Evolutionary conservation across 1,140 invertebrate genomes (phyloP), one percentile per base, ranked within the genome.

Genomic region (Ooceraea biroi): DNA sequence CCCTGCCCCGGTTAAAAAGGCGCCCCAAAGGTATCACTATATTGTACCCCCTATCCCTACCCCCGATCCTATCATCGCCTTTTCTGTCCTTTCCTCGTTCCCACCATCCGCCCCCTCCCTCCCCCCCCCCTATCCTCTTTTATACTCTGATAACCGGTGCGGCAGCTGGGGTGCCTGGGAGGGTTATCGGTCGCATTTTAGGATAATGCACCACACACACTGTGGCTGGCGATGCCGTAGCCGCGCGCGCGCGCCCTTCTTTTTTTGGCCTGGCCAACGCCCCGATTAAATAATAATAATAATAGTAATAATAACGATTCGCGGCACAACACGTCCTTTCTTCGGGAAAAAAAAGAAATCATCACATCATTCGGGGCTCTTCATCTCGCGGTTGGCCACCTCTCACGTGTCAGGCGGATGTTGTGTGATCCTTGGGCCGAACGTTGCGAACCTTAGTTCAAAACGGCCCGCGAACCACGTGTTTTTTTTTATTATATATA

Each of bases 401-500:
- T 57, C 50, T 69, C 76, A 80, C 91, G 91, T 93, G 91, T 92
- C 90, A 92, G 87, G 91, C 89, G 91, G 88, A 92, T 91, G 91
- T 94, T 94, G 94, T 93, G 94, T 94, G 91, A 90, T 92, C 92
- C 90, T 90, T 90, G 92, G 92, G 91, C 87, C 89, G 89, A 87
- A 89, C 88, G 87, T 80, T 69, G 60, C 60, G 73, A 80, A 92
- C 90, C 87, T 91, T 91, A 90, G 90, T 87, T 90, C 73, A 36
- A 91, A 68, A 22, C 90, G 91, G 85, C 91, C 91, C 92, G 52
- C 63, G 76, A 88, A 91, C 89, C 89, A 92, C 91, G 89, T 92
- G 91, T 92, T 92, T 91, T 78, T 68, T 76, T 91, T 92, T 91
- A 96, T 95, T 96, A 95, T 95, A 96, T 96, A 96, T 96, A 95